These are phyloP conservation scores for Falco biarmicus DNA, from an alignment of 2,797 vertebrate species.

Conservation along the genomic window DNA sequence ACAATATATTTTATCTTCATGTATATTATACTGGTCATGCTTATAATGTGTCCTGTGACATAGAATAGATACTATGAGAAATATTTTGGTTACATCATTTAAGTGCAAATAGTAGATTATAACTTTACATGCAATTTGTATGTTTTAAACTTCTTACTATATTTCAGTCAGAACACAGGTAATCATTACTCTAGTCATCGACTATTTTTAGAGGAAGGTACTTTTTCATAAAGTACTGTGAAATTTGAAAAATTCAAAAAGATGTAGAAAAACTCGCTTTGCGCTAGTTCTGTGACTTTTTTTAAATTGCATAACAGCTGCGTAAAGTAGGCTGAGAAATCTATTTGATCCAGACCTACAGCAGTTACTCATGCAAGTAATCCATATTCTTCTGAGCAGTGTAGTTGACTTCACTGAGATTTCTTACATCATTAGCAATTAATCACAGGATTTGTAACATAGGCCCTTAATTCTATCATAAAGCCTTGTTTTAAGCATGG, in stretches of 20 bases:
- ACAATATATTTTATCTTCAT: conserved; percentile 37
- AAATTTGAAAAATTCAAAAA: conserved; percentile 21
- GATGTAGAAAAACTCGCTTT: background rate
- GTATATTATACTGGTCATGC: conserved; percentile 55
- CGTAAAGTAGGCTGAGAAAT: background rate
- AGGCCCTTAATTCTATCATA: background rate
- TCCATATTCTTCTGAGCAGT: background rate
- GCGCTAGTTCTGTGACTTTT: background rate
- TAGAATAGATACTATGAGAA: conserved; percentile 49
- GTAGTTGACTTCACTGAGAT: background rate
- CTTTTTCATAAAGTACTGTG: conserved; percentile 8
- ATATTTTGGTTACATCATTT: conserved; percentile 49
- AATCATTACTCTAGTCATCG: background rate
- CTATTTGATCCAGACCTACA: background rate
- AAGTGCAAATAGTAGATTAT: conserved; percentile 58
- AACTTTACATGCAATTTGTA: conserved; percentile 59
- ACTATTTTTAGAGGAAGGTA: conserved; percentile 8
- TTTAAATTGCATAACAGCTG: background rate
- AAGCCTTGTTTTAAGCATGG: background rate
- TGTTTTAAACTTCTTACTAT: conserved; percentile 9
- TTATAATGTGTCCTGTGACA: conserved; percentile 41
- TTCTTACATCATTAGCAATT: background rate
- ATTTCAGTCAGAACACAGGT: background rate
- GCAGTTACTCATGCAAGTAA: conserved; percentile 12
- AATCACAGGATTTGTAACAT: background rate